Base-by-base conservation (phyloP, 2,113 vertebrate species). In the Microtus ochrogaster region DNA sequence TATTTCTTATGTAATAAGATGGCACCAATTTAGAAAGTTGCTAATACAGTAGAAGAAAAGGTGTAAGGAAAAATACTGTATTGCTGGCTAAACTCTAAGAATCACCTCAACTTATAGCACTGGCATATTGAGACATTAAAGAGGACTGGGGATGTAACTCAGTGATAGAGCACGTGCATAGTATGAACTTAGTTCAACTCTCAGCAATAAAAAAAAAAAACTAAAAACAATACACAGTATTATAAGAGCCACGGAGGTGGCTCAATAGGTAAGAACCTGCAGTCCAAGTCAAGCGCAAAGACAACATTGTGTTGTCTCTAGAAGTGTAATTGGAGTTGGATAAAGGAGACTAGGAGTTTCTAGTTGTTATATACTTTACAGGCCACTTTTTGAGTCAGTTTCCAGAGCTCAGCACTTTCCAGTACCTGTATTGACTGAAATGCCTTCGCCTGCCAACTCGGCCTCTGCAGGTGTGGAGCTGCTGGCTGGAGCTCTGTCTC, bases 391-490 rank as follows among this genome's bases (percentile, higher is more conserved):
- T 5, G 84, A 93, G 63, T 44, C 66, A 55, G 28, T 41, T 92
- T 21, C 19, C 79, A 78, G 88, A 87, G 58, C 58, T 47, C n/a
- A 44, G 47, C 9, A 77, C 74, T 85, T 76, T 58, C 76, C 0
- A 21, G 36, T 98, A 99, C 99, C 99, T 97, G 99, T 99, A 98
- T 99, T 99, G 93, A 99, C 97, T 3, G 99, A 99, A 10, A 99
- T 99, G 96, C 99, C 99, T 88, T 99, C 99, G 0, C 98, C 96
- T 72, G 98, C 98, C 90, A 99, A 98, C 65, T 99, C 99, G 0
- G 99, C 97, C 19, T 99, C 99, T 0, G 98, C 97, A 76, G 98
- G 98, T 3, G 88, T 10, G 0, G 97, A 96, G 3, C 97, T 97
- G 44, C 98, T 97, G 30, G 99, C 96, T 92, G 95, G 98, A 93